These are phyloP conservation scores for Mionectes olivaceus DNA, from an alignment of 2,797 vertebrate species.

Conservation along the genomic window DNA sequence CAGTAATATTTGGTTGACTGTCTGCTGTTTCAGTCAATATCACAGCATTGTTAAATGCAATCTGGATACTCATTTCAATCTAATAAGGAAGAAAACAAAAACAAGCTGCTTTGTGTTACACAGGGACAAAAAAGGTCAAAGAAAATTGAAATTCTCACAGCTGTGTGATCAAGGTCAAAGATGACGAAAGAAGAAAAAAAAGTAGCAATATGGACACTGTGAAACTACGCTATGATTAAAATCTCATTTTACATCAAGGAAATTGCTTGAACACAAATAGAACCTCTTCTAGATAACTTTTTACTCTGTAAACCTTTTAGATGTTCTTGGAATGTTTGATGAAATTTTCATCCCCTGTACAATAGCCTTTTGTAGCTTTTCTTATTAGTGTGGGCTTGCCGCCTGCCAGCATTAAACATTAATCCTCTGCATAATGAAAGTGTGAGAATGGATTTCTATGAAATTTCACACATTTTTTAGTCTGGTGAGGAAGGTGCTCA, in stretches of 20 bases:
- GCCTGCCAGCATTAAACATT: slow-evolving; percentile 68
- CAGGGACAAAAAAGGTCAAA: not conserved
- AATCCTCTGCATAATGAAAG: slow-evolving; percentile 69
- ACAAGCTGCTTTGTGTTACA: not conserved
- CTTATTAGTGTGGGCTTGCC: slow-evolving; percentile 59
- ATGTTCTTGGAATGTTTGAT: slow-evolving; percentile 66
- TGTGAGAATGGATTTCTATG: slow-evolving; percentile 60
- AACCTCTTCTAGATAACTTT: slow-evolving; percentile 41
- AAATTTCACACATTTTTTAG: slow-evolving; percentile 71
- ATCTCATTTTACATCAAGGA: slow-evolving; percentile 26
- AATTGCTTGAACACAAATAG: slow-evolving; percentile 50
- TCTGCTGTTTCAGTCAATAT: not conserved
- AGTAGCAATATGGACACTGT: not conserved
- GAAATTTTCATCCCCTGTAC: slow-evolving; percentile 57
- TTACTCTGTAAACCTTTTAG: slow-evolving; percentile 46
- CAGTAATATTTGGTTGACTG: not conserved
- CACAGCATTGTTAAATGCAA: not conserved
- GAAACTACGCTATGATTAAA: slow-evolving; percentile 30
- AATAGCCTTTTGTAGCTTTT: slow-evolving; percentile 68
- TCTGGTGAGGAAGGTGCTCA: slow-evolving; percentile 57
- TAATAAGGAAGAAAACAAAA: slow-evolving; percentile 7
- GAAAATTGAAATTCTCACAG: not conserved
- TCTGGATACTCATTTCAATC: not conserved
- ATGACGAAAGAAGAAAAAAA: not conserved
- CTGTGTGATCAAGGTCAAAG: slow-evolving; percentile 5